Evolutionary conservation across 2,113 vertebrate species (phyloP).

Genomic region (Macheiramphus alcinus): DNA sequence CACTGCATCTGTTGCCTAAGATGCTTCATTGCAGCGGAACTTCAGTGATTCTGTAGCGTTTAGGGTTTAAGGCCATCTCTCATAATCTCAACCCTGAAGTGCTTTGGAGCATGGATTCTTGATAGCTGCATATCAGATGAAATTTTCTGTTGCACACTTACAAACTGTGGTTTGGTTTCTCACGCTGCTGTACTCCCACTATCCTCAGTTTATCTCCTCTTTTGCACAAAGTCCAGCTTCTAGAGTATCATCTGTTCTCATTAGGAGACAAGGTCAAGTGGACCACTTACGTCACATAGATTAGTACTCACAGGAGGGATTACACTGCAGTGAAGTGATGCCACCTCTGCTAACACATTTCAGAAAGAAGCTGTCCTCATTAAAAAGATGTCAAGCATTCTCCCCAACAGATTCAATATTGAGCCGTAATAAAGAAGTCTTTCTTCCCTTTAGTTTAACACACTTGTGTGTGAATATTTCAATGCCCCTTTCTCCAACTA

Average conservation of each 20-base stretch:
- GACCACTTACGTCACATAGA: background rate
- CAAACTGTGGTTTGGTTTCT: background rate
- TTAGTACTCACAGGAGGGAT: background rate
- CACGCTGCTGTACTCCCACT: background rate
- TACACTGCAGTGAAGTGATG: background rate
- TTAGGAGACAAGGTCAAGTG: background rate
- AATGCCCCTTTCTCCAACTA: background rate
- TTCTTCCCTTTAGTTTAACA: background rate
- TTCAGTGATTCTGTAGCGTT: background rate
- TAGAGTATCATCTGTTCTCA: background rate
- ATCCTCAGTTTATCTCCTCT: background rate
- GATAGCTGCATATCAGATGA: background rate
- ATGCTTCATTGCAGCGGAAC: background rate
- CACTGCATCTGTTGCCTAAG: background rate
- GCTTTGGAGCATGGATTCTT: background rate
- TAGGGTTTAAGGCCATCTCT: background rate
- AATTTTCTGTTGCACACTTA: background rate
- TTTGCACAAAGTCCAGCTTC: background rate
- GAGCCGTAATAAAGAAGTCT: background rate
- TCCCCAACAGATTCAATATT: background rate
- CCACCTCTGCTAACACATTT: background rate
- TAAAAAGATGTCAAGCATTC: background rate
- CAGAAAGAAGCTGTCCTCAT: background rate
- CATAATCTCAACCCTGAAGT: background rate
- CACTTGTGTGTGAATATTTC: background rate